Evolutionary conservation across 2,888 invertebrate species (phyloP).

Genomic region (Cephus rjabovi): DNA sequence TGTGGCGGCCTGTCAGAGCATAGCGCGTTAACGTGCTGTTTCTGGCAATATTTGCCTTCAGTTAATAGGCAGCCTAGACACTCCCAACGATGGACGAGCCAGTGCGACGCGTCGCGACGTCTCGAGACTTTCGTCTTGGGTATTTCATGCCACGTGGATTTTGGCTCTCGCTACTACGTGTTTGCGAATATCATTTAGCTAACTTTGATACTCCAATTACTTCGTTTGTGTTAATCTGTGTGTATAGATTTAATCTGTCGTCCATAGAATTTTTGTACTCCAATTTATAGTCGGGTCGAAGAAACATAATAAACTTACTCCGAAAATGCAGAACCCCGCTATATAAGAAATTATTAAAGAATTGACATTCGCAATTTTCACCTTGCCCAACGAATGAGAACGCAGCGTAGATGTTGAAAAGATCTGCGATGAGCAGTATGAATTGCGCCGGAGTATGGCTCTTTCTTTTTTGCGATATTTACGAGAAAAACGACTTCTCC

Average conservation of each 20-base stretch:
- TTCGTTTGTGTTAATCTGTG: background rate
- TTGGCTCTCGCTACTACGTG: background rate
- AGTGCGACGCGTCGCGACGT: background rate
- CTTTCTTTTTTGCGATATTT: background rate
- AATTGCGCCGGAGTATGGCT: background rate
- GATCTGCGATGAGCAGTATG: background rate
- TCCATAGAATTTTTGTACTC: background rate
- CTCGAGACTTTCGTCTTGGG: background rate
- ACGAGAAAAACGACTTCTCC: background rate
- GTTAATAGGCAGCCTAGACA: background rate
- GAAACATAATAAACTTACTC: background rate
- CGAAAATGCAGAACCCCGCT: background rate
- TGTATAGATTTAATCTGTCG: background rate
- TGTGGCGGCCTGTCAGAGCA: background rate
- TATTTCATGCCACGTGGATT: background rate
- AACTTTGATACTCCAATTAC: background rate
- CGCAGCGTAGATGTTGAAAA: background rate
- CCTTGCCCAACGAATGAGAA: background rate
- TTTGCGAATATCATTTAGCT: background rate
- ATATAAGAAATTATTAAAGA: background rate
- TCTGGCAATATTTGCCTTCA: slow-evolving; percentile 13
- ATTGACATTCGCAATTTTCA: background rate
- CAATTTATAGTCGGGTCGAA: background rate
- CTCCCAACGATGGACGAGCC: background rate
- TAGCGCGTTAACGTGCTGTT: slow-evolving; percentile 3